These are phyloP conservation scores for Diarsia mendica DNA, from an alignment of 2,888 invertebrate species.

Conservation along the genomic window DNA sequence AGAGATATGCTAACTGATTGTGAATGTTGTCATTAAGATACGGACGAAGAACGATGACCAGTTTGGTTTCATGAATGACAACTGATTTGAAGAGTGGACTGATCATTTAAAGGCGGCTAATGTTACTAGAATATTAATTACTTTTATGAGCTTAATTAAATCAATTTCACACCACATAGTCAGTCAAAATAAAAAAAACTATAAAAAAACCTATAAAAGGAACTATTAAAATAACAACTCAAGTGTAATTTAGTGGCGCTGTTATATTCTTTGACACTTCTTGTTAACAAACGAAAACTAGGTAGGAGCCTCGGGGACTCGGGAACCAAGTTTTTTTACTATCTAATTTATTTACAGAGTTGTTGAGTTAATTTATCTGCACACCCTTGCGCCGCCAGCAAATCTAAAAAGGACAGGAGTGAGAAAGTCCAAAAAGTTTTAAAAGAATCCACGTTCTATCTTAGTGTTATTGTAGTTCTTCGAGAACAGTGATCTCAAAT, in stretches of 20 bases:
- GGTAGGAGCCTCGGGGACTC: constrained; percentile 45
- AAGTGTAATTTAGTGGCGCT: constrained; percentile 25
- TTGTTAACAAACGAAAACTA: constrained; percentile 63
- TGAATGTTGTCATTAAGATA: neutral
- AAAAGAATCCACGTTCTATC: constrained; percentile 47
- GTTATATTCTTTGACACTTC: constrained; percentile 45
- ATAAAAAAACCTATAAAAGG: constrained; percentile 5
- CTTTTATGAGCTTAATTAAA: neutral
- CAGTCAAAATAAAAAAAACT: too few species aligned
- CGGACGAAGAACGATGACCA: neutral
- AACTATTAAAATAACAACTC: constrained; percentile 22
- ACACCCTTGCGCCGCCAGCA: constrained; percentile 49
- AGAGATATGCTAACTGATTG: constrained; percentile 16
- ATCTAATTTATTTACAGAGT: constrained; percentile 72
- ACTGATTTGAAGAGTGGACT: neutral
- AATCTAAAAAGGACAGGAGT: constrained; percentile 54
- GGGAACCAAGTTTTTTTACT: constrained; percentile 64
- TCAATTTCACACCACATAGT: too few species aligned
- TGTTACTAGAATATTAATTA: neutral
- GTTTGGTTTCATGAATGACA: neutral
- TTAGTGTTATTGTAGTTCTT: constrained; percentile 52
- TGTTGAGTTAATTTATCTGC: constrained; percentile 71
- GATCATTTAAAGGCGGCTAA: neutral
- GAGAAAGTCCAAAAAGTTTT: constrained; percentile 50
- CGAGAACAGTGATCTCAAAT: constrained; percentile 46